phyloP scores from a whole-genome alignment of 2,888 invertebrate species.

The Drosophila fulvimacula region DNA sequence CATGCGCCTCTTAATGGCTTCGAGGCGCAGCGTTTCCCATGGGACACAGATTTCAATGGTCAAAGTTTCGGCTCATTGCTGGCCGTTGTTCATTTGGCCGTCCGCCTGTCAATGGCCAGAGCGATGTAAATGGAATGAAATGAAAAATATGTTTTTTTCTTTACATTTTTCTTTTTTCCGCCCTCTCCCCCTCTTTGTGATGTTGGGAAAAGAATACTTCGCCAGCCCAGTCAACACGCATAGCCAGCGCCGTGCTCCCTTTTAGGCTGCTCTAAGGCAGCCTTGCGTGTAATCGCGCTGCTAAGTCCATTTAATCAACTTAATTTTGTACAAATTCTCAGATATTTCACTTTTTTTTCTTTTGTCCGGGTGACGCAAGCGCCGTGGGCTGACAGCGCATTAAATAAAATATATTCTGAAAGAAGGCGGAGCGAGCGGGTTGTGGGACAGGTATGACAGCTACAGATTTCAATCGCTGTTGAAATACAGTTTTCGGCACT shows the following conservation, averaged over 20 bases:
- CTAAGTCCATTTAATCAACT: slow-evolving; percentile 79
- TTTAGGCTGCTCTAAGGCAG: slow-evolving; percentile 33
- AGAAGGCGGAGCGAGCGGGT: background rate
- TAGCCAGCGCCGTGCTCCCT: background rate
- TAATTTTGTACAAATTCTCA: slow-evolving; percentile 77
- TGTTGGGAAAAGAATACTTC: slow-evolving; percentile 32
- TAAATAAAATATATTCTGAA: slow-evolving; percentile 65
- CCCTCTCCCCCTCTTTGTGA: background rate
- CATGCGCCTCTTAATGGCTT: slow-evolving; percentile 75
- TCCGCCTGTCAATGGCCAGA: slow-evolving; percentile 44
- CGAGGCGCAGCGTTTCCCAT: slow-evolving; percentile 54
- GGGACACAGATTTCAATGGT: slow-evolving; percentile 72
- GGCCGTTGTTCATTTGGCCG: slow-evolving; percentile 35
- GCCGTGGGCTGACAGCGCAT: slow-evolving; percentile 43
- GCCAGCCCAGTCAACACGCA: slow-evolving; percentile 48
- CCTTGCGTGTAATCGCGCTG: slow-evolving; percentile 74
- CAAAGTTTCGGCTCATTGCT: slow-evolving; percentile 56
- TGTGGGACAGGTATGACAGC: slow-evolving; percentile 29
- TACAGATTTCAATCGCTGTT: slow-evolving; percentile 65
- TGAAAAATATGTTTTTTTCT: slow-evolving; percentile 64
- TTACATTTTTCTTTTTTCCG: background rate
- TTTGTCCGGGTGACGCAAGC: slow-evolving; percentile 59
- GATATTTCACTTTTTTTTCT: slow-evolving; percentile 49
- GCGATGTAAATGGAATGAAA: slow-evolving; percentile 54
- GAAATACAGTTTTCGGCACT: slow-evolving; percentile 65